phyloP scores from a whole-genome alignment of 1,140 invertebrate genomes.

The Delia radicum region DNA sequence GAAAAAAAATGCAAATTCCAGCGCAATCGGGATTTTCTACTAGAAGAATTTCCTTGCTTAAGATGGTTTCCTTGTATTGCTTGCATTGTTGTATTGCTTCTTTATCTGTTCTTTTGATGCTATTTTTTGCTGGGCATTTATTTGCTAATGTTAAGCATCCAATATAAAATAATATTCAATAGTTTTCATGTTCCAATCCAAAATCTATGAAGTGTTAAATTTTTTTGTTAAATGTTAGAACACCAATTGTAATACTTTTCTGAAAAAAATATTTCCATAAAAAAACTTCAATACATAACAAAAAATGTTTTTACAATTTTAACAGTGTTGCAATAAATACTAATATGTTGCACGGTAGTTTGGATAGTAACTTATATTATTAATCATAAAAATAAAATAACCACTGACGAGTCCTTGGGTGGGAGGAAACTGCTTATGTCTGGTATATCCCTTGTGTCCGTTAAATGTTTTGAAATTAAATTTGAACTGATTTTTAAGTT shows the following conservation, averaged over 20 bases:
- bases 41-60: too few relatives aligned
- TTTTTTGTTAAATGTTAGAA: background rate
- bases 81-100: too few relatives aligned
- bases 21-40: too few relatives aligned
- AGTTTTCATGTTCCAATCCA: background rate
- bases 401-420: too few relatives aligned
- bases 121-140: too few relatives aligned
- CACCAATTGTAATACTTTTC: background rate
- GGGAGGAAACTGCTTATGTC: background rate
- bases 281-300: background rate
- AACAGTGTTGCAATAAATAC: background rate
- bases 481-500: background rate
- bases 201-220: background rate
- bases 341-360: background rate
- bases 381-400: too few relatives aligned
- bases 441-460: background rate
- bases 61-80: too few relatives aligned
- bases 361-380: background rate
- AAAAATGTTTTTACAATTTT: background rate
- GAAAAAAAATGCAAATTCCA: too few relatives aligned
- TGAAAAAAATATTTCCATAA: background rate
- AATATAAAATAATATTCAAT: background rate
- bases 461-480: background rate
- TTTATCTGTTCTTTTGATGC: too few relatives aligned
- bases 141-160: too few relatives aligned